Evolutionary conservation across 2,113 vertebrate species (phyloP), one percentile per base, ranked within the genome.

Genomic region (Microcebus tavaratra): DNA sequence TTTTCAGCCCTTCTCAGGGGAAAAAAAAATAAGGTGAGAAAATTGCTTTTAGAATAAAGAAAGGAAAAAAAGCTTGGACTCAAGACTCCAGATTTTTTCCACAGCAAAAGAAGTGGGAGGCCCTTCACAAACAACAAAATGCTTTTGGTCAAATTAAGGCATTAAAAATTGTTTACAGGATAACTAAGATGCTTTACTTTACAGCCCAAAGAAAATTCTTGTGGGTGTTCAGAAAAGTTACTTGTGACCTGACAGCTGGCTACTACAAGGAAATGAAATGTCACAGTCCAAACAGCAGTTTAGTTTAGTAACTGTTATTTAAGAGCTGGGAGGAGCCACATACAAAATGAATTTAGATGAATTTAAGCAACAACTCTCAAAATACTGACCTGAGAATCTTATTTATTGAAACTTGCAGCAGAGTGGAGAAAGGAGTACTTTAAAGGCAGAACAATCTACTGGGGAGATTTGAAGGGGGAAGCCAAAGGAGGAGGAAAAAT

Each of bases 211-310:
- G 68, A 96, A 94, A 97, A 96, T 48, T 82, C 36, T 65, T 84
- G 39, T 23, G 27, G 91, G 12, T 84, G 55, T 75, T 96, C 90
- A 97, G 48, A 90, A 48, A 88, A 86, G 15, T 96, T 97, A 14
- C 59, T 97, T 95, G 88, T 15, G 0, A 97, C 67, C 61, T 92
- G 53, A 96, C 8, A 96, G 82, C 79, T 97, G 82, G 36, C 36
- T 97, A 97, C 91, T 95, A 39, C 15, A 91, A 91, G 42, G 50
- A 97, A 78, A 81, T 95, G 61, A 96, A 97, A 91, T 93, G 95
- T 90, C 85, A 96, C 78, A 91, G 48, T 89, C 36, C 36, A 83
- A 84, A 95, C 6, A 96, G 48, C 53, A 73, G 36, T 89, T 81
- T 87, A 80, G 27, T 85, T 50, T 90, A 94, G 25, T 81, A 92